A percentile compares a stretch with the other conserved stretches of the same genome.
Evolutionary conservation across 30 jellyfish, hydroid and myxozoan genomes (phyloP).

Genomic region (Hydractinia symbiolongicarpus): DNA sequence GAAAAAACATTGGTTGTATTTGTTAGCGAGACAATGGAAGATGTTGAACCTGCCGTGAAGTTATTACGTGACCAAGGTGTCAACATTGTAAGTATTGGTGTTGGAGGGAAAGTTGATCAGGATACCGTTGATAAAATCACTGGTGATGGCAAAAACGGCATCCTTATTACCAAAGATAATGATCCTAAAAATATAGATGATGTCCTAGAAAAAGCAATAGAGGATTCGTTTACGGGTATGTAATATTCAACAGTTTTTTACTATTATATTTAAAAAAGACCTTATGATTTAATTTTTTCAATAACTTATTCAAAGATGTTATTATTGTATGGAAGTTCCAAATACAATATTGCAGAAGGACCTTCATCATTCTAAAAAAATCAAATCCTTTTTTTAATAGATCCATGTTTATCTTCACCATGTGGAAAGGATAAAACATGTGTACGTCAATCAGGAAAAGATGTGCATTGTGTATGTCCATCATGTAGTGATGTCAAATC

Average conservation of each 20-base stretch:
- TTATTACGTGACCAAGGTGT: constrained; percentile 16
- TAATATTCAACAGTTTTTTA: too few relatives aligned
- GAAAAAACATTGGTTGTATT: constrained; percentile 56
- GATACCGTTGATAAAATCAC: neutral
- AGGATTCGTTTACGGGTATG: too few relatives aligned
- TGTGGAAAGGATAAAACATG: constrained; percentile 42
- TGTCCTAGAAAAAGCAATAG: neutral
- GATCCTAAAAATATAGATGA: neutral
- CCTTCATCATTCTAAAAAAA: neutral
- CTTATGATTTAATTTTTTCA: neutral
- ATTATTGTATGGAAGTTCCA: too few relatives aligned
- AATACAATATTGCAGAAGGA: too few relatives aligned
- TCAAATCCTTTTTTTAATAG: constrained; percentile 20
- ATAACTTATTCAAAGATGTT: too few relatives aligned
- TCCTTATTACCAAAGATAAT: neutral
- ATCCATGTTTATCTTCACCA: constrained; percentile 41
- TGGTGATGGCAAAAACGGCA: neutral
- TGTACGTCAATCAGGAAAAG: constrained; percentile 18
- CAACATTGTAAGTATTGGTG: constrained; percentile 24
- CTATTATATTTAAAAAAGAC: neutral
- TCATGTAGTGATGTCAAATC: constrained; percentile 37
- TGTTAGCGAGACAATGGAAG: constrained; percentile 18
- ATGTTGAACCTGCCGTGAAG: neutral
- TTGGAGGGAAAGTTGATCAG: constrained; percentile 1
- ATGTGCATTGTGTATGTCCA: constrained; percentile 63